phyloP scores from a whole-genome alignment of 1,140 invertebrate species.

The Coptotermes formosanus region DNA sequence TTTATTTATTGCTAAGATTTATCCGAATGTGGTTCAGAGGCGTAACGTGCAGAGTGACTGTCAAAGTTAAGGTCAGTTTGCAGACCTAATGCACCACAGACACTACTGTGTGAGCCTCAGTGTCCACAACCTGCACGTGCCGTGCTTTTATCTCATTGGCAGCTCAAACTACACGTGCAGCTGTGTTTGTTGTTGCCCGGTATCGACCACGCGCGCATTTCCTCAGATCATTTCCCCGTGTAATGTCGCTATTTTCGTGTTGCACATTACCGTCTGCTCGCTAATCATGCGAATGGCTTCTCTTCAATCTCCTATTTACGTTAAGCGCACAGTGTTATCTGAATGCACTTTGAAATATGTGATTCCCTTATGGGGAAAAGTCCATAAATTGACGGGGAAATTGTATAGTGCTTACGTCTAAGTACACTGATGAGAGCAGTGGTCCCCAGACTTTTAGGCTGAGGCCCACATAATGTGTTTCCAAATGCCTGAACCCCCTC shows the following conservation, averaged over 20 bases:
- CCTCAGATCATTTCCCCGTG: neutral
- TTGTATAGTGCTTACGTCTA: too few relatives aligned
- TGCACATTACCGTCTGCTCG: neutral
- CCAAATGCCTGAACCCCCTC: too few relatives aligned
- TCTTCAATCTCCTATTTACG: neutral
- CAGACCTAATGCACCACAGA: too few relatives aligned
- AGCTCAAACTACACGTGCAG: neutral
- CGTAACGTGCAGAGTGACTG: too few relatives aligned
- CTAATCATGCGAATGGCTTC: neutral
- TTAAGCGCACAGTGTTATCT: neutral
- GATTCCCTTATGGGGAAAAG: neutral
- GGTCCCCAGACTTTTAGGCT: too few relatives aligned
- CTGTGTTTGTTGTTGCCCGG: neutral
- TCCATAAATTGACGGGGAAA: neutral
- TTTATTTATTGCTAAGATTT: too few relatives aligned
- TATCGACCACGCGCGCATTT: neutral
- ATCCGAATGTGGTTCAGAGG: too few relatives aligned
- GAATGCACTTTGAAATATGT: neutral
- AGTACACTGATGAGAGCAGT: too few relatives aligned
- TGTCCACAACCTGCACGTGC: neutral
- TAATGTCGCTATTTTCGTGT: neutral
- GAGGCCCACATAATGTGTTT: too few relatives aligned
- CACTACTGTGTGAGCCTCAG: too few relatives aligned
- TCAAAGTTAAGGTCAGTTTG: too few relatives aligned
- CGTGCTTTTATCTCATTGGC: neutral